These are phyloP conservation scores for Zelostemma sp. DNA, from an alignment of 1,140 invertebrate genomes.

Conservation along the genomic window DNA sequence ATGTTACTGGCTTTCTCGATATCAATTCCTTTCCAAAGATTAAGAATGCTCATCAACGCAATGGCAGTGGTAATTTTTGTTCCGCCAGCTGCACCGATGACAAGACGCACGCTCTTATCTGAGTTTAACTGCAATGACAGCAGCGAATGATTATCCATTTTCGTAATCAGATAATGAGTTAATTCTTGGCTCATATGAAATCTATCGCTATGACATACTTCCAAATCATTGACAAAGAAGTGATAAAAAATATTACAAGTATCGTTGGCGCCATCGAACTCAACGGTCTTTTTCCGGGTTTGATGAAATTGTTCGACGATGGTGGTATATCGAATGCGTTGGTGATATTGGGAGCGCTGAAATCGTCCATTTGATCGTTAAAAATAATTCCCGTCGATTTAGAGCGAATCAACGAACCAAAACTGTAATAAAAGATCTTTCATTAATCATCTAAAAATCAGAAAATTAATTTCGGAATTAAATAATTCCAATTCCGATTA, in stretches of 20 bases:
- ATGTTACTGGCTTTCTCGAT: conserved; percentile 61
- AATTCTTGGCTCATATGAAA: no score
- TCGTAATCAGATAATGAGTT: background rate
- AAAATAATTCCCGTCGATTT: conserved; percentile 87
- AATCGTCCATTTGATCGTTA: conserved; percentile 98
- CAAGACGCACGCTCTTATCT: conserved; percentile 76
- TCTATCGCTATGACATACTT: no score
- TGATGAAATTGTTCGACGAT: conserved; percentile 85
- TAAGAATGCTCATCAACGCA: conserved; percentile 74
- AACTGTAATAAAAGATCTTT: conserved; percentile 72
- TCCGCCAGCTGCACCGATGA: conserved; percentile 90
- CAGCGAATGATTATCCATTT: conserved; percentile 2
- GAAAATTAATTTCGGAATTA: no score
- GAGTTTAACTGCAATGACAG: conserved; percentile 68
- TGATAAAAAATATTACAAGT: conserved; percentile 65
- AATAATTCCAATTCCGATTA: no score
- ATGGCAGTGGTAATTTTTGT: conserved; percentile 89
- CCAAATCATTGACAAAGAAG: conserved; percentile 8
- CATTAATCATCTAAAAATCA: no score
- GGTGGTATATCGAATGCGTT: conserved; percentile 85
- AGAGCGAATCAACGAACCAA: conserved; percentile 81
- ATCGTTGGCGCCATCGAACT: conserved; percentile 93
- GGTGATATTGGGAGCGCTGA: conserved; percentile 83
- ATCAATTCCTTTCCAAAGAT: conserved; percentile 56
- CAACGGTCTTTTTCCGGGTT: conserved; percentile 84